A percentile compares a stretch with the other conserved stretches of the same genome.
These are phyloP conservation scores for Macrotus californicus DNA, from an alignment of 2,113 vertebrate genomes.

Conservation along the genomic window DNA sequence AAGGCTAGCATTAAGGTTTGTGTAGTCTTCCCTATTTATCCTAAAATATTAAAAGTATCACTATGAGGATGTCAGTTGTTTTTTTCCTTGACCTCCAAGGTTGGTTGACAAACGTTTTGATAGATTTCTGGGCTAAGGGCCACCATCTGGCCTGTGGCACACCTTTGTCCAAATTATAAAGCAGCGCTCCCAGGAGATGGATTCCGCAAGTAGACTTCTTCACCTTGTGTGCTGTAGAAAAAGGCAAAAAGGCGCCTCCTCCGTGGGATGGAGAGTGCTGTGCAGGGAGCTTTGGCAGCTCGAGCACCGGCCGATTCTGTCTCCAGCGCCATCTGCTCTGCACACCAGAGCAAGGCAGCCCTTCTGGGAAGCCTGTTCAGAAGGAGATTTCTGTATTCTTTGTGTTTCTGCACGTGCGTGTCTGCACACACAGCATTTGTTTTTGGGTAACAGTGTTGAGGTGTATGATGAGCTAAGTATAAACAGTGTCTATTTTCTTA, in stretches of 20 bases:
- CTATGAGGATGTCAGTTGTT: neutral
- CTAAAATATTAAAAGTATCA: neutral
- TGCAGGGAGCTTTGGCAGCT: no score
- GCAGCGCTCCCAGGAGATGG: neutral
- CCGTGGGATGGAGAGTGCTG: neutral
- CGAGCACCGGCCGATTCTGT: neutral
- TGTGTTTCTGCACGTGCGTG: neutral
- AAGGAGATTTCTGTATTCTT: neutral
- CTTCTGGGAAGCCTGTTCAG: neutral
- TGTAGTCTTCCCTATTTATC: neutral
- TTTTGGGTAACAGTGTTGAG: neutral
- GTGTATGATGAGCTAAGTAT: neutral
- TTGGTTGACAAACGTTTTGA: neutral
- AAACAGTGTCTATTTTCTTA: neutral
- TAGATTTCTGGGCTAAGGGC: neutral
- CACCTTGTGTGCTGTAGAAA: neutral
- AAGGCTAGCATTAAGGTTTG: neutral
- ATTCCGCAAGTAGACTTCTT: neutral
- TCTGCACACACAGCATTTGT: neutral
- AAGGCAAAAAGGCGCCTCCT: neutral
- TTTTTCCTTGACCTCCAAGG: neutral
- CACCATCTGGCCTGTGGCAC: neutral
- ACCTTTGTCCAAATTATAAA: neutral
- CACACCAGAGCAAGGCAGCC: rapidly evolving
- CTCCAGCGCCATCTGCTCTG: rapidly evolving